Evolutionary conservation across 1,140 invertebrate species (phyloP).

Genomic region (Heliconius eleuchia): DNA sequence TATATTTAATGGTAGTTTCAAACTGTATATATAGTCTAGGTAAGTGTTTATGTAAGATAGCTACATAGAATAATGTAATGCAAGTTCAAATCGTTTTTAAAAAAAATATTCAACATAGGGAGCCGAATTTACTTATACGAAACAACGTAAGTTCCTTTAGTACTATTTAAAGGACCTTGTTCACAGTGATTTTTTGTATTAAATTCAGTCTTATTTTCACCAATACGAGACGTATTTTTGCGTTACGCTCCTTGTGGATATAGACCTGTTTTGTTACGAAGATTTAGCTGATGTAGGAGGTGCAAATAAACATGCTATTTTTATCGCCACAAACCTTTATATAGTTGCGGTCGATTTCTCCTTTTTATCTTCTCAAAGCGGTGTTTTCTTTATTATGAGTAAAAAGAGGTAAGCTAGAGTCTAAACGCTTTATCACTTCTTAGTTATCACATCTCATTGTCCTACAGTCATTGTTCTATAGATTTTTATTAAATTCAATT

Average conservation of each 20-base stretch:
- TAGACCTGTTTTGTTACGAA: slow-evolving; percentile 54
- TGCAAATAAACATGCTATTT: slow-evolving; percentile 81
- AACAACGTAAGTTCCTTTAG: slow-evolving; percentile 63
- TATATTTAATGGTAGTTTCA: too few species aligned
- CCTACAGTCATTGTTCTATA: not conserved
- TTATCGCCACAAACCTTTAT: slow-evolving; percentile 80
- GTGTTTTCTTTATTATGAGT: slow-evolving; percentile 78
- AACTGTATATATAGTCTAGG: too few species aligned
- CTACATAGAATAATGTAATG: not conserved
- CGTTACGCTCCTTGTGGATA: slow-evolving; percentile 28
- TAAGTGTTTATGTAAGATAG: not conserved
- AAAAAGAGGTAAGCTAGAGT: slow-evolving; percentile 65
- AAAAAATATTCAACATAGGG: slow-evolving; percentile 66
- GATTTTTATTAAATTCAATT: not conserved
- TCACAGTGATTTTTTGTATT: slow-evolving; percentile 8
- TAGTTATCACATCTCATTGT: slow-evolving; percentile 14
- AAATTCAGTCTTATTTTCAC: slow-evolving; percentile 56
- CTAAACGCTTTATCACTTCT: slow-evolving; percentile 38
- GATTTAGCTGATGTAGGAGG: slow-evolving; percentile 74
- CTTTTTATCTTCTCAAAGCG: slow-evolving; percentile 77
- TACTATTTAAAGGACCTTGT: slow-evolving; percentile 41
- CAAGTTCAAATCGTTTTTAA: slow-evolving; percentile 63
- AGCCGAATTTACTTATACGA: slow-evolving; percentile 76
- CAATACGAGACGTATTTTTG: slow-evolving; percentile 51
- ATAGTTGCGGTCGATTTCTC: slow-evolving; percentile 79